Evolutionary conservation across 2,113 vertebrate species (phyloP), one percentile per base, ranked within the genome.

Genomic region (Jacana jacana): DNA sequence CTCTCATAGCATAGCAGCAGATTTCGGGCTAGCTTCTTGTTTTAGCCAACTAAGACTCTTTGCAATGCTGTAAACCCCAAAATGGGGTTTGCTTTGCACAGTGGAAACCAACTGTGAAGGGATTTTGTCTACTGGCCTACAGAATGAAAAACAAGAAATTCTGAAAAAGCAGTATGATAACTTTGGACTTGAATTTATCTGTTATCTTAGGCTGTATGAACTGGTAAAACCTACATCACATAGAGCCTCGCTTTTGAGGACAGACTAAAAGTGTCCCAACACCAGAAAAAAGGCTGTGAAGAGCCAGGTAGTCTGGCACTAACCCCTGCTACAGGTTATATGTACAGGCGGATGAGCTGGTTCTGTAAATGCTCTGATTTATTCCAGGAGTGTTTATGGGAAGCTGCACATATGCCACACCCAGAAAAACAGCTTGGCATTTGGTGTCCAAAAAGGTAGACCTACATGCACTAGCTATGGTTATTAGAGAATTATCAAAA

Each of bases 41-140:
- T 76, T 13, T 68, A 4, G 5, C 27, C 31, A 28, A 60, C 3
- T 24, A 44, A 17, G 48, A 5, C 31, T 49, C 48, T 54, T 51
- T n/a, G 35, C 19, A 64, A 44, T 0, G 0, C 51, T 17, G 0
- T 18, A 11, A 2, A 30, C 52, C 30, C 52, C 4, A 3, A 66
- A 79, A 31, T 15, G 10, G 24, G 28, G 39, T 44, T 84, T 72
- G 28, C 20, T 92, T 78, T 20, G 20, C 16, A 27, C 42, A 14
- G 20, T 20, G 46, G 31, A 85, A 87, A 54, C 37, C 11, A 16
- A 31, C 42, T 27, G n/a, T 22, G 42, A 66, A 33, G 12, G 27
- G 20, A 28, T 66, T 82, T 70, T 42, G 8, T 63, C 46, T 58
- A 24, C n/a, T 71, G 79, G 63, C 10, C 64, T n/a, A 16, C 11